A percentile compares a stretch with the other conserved stretches of the same genome.
Conservation (phyloP, 2,797 vertebrate genomes). For the Characodon lateralis region DNA sequence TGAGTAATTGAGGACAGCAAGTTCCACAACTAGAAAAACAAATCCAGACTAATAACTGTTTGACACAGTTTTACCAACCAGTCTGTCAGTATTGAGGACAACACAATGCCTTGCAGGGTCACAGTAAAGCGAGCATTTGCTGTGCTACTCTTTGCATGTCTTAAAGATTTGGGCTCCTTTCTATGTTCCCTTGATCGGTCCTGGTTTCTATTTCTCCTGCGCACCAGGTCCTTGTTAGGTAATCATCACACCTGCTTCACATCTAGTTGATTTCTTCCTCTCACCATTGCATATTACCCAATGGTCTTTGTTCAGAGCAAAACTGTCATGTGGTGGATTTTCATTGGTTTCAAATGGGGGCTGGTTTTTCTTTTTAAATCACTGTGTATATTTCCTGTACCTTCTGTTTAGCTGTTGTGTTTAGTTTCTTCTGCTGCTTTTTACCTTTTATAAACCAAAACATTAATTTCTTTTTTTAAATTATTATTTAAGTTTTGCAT, state of each 20-base stretch:
- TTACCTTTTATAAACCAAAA: no score
- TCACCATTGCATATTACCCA: no score
- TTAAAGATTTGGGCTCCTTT: neutral
- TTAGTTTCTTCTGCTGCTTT: no score
- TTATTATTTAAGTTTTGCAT: no score
- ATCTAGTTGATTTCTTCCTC: neutral
- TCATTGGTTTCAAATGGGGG: no score
- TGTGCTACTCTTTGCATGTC: neutral
- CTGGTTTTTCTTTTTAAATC: no score
- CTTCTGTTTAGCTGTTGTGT: no score
- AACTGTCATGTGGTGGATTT: no score
- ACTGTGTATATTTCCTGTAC: no score
- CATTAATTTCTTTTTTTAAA: no score
- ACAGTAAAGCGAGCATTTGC: neutral
- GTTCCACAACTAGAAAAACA: neutral
- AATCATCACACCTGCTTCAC: neutral
- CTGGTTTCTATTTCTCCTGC: neutral
- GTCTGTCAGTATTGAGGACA: slow-evolving; percentile 7
- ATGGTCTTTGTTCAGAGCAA: no score
- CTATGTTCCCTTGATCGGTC: neutral
- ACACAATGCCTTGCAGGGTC: neutral
- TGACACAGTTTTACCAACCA: neutral
- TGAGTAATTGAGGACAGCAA: neutral
- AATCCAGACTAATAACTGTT: slow-evolving; percentile 8
- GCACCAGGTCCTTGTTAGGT: neutral